Evolutionary conservation across 2,888 invertebrate genomes (phyloP), one percentile per base, ranked within the genome.

Genomic region (Xanthorhoe spadicearia): DNA sequence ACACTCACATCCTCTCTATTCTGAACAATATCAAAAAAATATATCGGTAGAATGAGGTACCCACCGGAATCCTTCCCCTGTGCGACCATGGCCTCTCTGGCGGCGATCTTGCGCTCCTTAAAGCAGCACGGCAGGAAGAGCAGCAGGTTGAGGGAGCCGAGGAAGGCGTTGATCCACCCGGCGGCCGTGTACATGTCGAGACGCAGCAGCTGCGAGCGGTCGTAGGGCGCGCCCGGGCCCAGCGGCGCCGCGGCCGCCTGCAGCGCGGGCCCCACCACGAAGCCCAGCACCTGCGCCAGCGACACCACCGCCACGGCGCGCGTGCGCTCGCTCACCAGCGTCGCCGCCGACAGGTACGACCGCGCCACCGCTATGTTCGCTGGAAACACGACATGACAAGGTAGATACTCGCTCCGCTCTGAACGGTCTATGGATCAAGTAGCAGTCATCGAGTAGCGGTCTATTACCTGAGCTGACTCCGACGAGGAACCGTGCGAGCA

Each of bases 141-240:
- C 61, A 94, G 77, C 64, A 97, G 94, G 89, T 97, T 97, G 52
- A 95, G 66, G 7, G 96, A 76, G 13, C 97, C 96, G 78, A 97
- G 93, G 23, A 96, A 70, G 2, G 96, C 97, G 85, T 97, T 97
- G 77, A 97, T 95, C 97, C 97, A 97, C 5, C 97, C 97, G 2
- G 96, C 94, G 9, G 97, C 96, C 0, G 97, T 97, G 90, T 96
- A 98, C 97, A 98, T 97, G 86, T 97, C 96, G 52, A 97, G 89
- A 53, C 95, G 94, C 52, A 97, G 82, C 8, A 94, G 88, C 10
- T 94, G 84, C n/a, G 94, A 83, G 69, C 86, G 82, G 60, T 92
- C 86, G 78, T 89, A 89, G 28, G 87, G 79, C 10, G 69, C 76
- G 13, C 95, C 90, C 55, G 95, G 94, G 0, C 97, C 97, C 43